phyloP scores from a whole-genome alignment of 2,797 vertebrate genomes.

The Catostomus latipinnis region DNA sequence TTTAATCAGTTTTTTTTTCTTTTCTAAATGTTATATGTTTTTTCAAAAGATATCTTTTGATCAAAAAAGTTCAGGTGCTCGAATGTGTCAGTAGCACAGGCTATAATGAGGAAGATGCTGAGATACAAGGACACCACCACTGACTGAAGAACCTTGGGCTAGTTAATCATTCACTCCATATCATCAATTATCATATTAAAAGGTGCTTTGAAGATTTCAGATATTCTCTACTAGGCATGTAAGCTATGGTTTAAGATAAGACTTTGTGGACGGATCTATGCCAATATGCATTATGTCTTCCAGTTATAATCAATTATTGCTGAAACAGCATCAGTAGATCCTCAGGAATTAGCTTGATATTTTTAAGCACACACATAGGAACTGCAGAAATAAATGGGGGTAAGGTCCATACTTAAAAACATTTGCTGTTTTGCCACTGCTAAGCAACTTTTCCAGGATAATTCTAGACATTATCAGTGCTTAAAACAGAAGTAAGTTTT shows the following conservation, averaged over 20 bases:
- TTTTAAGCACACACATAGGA: neutral
- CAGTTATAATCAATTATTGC: slow-evolving; percentile 37
- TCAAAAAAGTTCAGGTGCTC: neutral
- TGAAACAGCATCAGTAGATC: slow-evolving; percentile 11
- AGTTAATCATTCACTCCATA: slow-evolving; percentile 19
- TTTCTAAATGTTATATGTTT: neutral
- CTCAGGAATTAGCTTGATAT: slow-evolving; percentile 16
- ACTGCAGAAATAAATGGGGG: too few species aligned
- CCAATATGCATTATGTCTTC: slow-evolving; percentile 38
- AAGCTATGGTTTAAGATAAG: slow-evolving; percentile 38
- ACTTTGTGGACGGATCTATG: neutral
- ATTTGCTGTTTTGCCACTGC: too few species aligned
- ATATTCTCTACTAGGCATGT: slow-evolving; percentile 18
- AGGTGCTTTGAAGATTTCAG: neutral
- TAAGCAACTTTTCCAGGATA: too few species aligned
- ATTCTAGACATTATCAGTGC: too few species aligned
- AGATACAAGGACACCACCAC: slow-evolving; percentile 48
- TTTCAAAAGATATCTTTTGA: too few species aligned
- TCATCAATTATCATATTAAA: slow-evolving; percentile 36
- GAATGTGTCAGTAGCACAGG: slow-evolving; percentile 3
- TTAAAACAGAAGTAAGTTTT: too few species aligned
- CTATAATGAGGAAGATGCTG: slow-evolving; percentile 11
- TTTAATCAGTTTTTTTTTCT: neutral
- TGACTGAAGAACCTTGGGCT: neutral
- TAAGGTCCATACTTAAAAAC: too few species aligned